Base-by-base conservation (phyloP, 2,888 invertebrate species). In the Crepidodera aurea region DNA sequence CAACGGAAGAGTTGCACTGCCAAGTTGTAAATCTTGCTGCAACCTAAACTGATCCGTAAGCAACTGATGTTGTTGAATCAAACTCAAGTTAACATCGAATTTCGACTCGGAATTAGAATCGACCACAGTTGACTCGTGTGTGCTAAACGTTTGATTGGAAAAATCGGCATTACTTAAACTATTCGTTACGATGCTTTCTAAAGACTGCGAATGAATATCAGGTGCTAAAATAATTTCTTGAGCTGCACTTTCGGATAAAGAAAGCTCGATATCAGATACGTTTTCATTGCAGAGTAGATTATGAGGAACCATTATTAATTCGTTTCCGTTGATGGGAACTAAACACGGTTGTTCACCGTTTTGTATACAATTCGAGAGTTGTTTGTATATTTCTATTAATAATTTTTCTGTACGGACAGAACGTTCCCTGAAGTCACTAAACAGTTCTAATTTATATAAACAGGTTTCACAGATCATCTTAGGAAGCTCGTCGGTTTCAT, bases 381-480 rank as follows among this genome's bases (percentile, higher is more conserved):
- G 77, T 66, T 79, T 82, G 44, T 78, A 75, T 57, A 82, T 60
- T 54, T 78, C 78, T 44, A 79, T 75, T 53, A 86, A 80, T 66
- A 85, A 77, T 55, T 77, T 80, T 73, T 86, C 86, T 0, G 86
- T 85, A 60, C 83, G 82, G 19, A 84, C 69, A 67, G 84, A 82
- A 69, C 84, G 83, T 68, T 85, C 84, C 57, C 84, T 81, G 73
- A 87, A 86, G 54, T 86, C 85, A 69, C 82, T 84, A 56, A 86
- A 77, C 51, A 84, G 77, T 66, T 87, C 86, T 54, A 87, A 71
- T 71, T 86, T 86, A 65, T 82, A 85, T 8, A 84, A 79, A 70
- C 86, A 86, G 46, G 83, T 82, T 65, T 84, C 83, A 69, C 86
- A 87, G 2, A 87, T 82, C 74, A 85, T 83, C 79, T 87, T 87